phyloP scores from a whole-genome alignment of 2,888 invertebrate species.

The Trypoxylon attenuatum region DNA sequence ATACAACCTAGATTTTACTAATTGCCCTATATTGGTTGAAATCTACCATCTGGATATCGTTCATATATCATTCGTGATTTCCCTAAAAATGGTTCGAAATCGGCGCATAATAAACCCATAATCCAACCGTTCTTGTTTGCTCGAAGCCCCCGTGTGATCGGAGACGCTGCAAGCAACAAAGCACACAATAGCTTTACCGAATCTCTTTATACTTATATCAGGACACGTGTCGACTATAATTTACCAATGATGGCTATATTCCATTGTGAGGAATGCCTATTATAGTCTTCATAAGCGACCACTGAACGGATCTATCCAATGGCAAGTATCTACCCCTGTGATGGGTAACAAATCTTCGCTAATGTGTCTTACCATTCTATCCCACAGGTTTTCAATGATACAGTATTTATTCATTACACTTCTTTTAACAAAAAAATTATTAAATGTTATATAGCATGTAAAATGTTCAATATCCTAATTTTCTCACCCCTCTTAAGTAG shows the following conservation, averaged over 20 bases:
- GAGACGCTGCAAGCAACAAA: slow-evolving; percentile 27
- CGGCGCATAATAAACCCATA: slow-evolving; percentile 55
- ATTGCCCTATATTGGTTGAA: neutral
- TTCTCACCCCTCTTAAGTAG: no score
- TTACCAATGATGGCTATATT: slow-evolving; percentile 68
- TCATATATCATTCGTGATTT: slow-evolving; percentile 9
- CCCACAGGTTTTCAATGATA: no score
- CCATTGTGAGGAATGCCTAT: slow-evolving; percentile 66
- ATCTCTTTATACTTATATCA: slow-evolving; percentile 65
- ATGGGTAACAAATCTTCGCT: slow-evolving; percentile 37
- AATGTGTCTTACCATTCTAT: no score
- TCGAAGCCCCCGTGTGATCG: slow-evolving; percentile 15
- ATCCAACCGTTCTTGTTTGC: slow-evolving; percentile 37
- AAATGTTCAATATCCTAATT: no score
- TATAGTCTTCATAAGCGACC: slow-evolving; percentile 59
- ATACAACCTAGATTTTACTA: no score
- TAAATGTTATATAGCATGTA: no score
- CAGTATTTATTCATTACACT: no score
- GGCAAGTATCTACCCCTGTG: slow-evolving; percentile 49
- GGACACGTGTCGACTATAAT: slow-evolving; percentile 68
- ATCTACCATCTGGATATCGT: neutral
- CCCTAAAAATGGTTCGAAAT: slow-evolving; percentile 21
- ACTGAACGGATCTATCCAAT: slow-evolving; percentile 52
- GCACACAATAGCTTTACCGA: slow-evolving; percentile 52
- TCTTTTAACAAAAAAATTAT: no score